These are phyloP conservation scores for Takifugu flavidus DNA, from an alignment of 2,113 vertebrate species.

Conservation along the genomic window DNA sequence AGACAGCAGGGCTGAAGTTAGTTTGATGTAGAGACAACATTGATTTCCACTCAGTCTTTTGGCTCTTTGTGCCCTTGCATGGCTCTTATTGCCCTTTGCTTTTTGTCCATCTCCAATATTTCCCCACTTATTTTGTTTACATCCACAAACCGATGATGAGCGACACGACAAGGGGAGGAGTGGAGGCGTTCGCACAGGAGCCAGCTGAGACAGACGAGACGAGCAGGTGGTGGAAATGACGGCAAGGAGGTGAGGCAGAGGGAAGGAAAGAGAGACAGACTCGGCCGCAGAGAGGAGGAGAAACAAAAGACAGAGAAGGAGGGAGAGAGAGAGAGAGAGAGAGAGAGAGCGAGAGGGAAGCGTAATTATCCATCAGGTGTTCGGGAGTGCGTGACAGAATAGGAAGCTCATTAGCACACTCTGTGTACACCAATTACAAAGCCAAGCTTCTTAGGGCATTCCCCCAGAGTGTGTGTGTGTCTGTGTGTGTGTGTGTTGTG, in stretches of 20 bases:
- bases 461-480: slow-evolving; percentile 35
- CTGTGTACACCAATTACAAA: slow-evolving; percentile 78
- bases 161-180: background rate
- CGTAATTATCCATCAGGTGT: slow-evolving; percentile 78
- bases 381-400: slow-evolving; percentile 75
- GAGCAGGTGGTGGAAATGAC: slow-evolving; percentile 29
- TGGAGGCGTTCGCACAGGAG: background rate
- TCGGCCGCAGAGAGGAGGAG: slow-evolving; percentile 27
- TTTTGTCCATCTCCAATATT: slow-evolving; percentile 27
- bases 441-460: slow-evolving; percentile 71
- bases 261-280: slow-evolving; percentile 54
- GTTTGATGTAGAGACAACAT: slow-evolving; percentile 58
- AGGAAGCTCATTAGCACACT: slow-evolving; percentile 78
- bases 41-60: slow-evolving; percentile 71
- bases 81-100: slow-evolving; percentile 21
- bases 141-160: slow-evolving; percentile 27
- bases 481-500: background rate
- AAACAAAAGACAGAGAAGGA: slow-evolving; percentile 60
- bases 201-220: background rate
- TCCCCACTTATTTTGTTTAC: background rate
- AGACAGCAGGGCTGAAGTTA: slow-evolving; percentile 67
- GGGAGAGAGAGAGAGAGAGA: slow-evolving; percentile 59
- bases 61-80: slow-evolving; percentile 61
- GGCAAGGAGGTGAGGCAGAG: slow-evolving; percentile 50
- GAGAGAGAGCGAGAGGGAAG: slow-evolving; percentile 62